phyloP scores from a whole-genome alignment of 2,888 invertebrate genomes.

The Carcina quercana region DNA sequence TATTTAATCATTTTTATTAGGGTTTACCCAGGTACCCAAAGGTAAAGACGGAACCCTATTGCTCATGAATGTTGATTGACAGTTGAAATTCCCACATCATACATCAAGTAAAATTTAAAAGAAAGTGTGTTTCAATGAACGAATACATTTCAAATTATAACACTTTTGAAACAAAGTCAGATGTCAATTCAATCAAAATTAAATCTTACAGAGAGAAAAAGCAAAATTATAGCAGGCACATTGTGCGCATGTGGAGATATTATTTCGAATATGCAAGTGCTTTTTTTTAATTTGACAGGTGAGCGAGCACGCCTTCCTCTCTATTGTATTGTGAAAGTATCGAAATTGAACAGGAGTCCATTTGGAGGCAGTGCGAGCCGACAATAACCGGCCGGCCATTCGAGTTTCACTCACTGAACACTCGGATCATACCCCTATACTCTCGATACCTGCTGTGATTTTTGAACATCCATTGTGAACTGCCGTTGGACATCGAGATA shows the following conservation, averaged over 20 bases:
- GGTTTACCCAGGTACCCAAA: too few relatives aligned
- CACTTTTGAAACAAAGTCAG: too few relatives aligned
- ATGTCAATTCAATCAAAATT: too few relatives aligned
- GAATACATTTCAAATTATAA: too few relatives aligned
- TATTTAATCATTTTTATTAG: too few relatives aligned
- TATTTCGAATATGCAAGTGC: constrained; percentile 62
- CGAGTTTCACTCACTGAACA: constrained; percentile 41
- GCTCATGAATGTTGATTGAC: too few relatives aligned
- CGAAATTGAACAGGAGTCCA: constrained; percentile 70
- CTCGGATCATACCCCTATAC: too few relatives aligned
- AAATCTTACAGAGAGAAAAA: constrained; percentile 13
- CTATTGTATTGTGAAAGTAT: constrained; percentile 71
- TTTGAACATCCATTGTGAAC: constrained; percentile 22
- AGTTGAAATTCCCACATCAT: too few relatives aligned
- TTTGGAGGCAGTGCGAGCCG: constrained; percentile 53
- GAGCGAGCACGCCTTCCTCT: constrained; percentile 66
- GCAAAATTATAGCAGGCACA: constrained; percentile 14
- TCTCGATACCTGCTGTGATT: constrained; percentile 36
- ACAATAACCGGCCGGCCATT: constrained; percentile 56
- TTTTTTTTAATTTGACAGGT: constrained; percentile 70
- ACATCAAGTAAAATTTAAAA: too few relatives aligned
- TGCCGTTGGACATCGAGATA: constrained; percentile 28
- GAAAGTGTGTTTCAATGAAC: too few relatives aligned
- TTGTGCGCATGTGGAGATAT: constrained; percentile 15
- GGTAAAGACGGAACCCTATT: too few relatives aligned